Evolutionary conservation across 2,888 invertebrate genomes (phyloP).

Genomic region (Andrena marginata): DNA sequence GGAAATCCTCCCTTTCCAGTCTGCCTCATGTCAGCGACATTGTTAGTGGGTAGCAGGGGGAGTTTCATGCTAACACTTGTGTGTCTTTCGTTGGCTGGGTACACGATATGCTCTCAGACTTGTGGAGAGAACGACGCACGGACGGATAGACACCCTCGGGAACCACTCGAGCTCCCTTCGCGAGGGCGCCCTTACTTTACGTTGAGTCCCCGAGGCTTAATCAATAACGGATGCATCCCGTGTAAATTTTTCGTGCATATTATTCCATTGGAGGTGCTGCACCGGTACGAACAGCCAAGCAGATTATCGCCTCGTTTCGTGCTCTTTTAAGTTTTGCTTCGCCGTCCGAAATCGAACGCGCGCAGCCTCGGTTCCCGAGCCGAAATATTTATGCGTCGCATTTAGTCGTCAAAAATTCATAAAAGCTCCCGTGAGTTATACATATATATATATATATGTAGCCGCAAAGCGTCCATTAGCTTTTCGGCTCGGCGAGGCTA

Average conservation of each 20-base stretch:
- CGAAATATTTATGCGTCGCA: slow-evolving; percentile 15
- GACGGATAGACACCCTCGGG: slow-evolving; percentile 79
- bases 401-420: slow-evolving; percentile 18
- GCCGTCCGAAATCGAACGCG: background rate
- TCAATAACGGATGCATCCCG: slow-evolving; percentile 76
- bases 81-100: slow-evolving; percentile 74
- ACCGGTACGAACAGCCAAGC: slow-evolving; percentile 18
- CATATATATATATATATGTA: background rate
- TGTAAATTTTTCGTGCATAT: slow-evolving; percentile 74
- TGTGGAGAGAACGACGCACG: slow-evolving; percentile 76
- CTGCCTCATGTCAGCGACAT: slow-evolving; percentile 62
- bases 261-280: slow-evolving; percentile 67
- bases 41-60: slow-evolving; percentile 61
- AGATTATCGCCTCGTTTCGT: background rate
- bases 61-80: slow-evolving; percentile 70
- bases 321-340: background rate
- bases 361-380: background rate
- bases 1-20: slow-evolving; percentile 57
- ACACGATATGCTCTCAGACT: slow-evolving; percentile 77
- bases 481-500: background rate
- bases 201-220: slow-evolving; percentile 74
- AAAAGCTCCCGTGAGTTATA: slow-evolving; percentile 8
- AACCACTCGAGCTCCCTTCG: slow-evolving; percentile 74
- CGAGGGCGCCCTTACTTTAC: slow-evolving; percentile 71
- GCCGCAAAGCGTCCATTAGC: slow-evolving; percentile 13